phyloP scores from a whole-genome alignment of 2,113 vertebrate species.

The Struthidea cinerea region DNA sequence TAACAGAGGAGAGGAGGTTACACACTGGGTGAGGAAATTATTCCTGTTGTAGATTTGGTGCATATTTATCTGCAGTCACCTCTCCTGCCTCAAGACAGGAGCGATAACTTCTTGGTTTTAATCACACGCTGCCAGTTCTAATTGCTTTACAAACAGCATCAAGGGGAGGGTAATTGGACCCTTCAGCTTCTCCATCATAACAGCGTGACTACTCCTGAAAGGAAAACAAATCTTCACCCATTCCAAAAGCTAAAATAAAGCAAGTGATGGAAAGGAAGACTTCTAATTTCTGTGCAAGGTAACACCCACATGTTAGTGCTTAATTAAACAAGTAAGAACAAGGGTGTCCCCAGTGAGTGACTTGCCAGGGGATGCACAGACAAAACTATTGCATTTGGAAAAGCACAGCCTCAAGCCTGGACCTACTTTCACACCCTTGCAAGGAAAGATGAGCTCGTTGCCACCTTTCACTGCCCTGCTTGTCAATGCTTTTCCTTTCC shows the following conservation, averaged over 20 bases:
- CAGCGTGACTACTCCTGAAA: background rate
- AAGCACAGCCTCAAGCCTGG: background rate
- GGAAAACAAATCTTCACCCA: background rate
- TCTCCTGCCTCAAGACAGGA: background rate
- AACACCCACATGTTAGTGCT: background rate
- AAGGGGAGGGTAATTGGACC: background rate
- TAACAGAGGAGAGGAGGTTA: background rate
- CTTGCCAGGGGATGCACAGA: background rate
- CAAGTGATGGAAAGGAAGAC: background rate
- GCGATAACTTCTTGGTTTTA: conserved; percentile 27
- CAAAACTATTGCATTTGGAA: background rate
- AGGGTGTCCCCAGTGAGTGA: background rate
- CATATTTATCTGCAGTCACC: background rate
- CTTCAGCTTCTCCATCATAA: background rate
- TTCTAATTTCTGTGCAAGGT: background rate
- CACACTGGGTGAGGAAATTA: background rate
- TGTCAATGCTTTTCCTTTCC: background rate
- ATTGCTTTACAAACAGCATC: conserved; percentile 32
- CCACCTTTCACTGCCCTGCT: background rate
- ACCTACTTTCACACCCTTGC: background rate
- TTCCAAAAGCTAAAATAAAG: background rate
- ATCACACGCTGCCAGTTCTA: conserved; percentile 13
- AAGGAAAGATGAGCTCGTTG: background rate
- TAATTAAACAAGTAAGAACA: background rate
- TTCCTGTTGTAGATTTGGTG: background rate